phyloP scores from a whole-genome alignment of 2,113 vertebrate genomes.

The Agelaius phoeniceus region DNA sequence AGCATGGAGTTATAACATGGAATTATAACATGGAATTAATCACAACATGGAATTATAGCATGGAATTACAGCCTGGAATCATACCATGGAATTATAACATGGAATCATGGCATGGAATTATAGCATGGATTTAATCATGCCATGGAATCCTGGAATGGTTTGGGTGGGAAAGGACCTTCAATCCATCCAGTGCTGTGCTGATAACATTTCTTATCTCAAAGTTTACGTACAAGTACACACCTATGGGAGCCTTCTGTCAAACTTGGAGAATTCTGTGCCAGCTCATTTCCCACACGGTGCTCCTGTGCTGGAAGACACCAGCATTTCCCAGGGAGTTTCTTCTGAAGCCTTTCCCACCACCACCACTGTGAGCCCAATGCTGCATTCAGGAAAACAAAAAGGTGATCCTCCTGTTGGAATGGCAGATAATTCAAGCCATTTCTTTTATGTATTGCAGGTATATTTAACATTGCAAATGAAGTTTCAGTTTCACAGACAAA shows the following conservation, averaged over 20 bases:
- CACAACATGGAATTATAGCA: no score
- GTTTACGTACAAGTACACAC: no score
- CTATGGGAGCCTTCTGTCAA: no score
- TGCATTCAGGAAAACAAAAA: not conserved
- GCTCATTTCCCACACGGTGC: not conserved
- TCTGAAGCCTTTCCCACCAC: not conserved
- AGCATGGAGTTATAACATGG: no score
- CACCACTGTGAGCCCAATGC: not conserved
- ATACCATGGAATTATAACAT: not conserved
- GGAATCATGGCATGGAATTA: not conserved
- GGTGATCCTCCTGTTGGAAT: not conserved
- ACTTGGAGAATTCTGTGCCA: no score
- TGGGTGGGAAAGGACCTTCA: not conserved
- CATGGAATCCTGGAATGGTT: not conserved
- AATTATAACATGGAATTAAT: no score
- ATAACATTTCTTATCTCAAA: no score
- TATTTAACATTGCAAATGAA: not conserved
- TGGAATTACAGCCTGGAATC: no score
- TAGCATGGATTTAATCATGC: no score
- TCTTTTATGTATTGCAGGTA: not conserved
- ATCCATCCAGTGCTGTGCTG: not conserved
- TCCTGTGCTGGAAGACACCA: not conserved
- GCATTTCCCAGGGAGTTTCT: not conserved
- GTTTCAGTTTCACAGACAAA: not conserved
- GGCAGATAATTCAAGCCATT: not conserved